Conservation (phyloP, 2,797 vertebrate genomes). For the Parambassis ranga region DNA sequence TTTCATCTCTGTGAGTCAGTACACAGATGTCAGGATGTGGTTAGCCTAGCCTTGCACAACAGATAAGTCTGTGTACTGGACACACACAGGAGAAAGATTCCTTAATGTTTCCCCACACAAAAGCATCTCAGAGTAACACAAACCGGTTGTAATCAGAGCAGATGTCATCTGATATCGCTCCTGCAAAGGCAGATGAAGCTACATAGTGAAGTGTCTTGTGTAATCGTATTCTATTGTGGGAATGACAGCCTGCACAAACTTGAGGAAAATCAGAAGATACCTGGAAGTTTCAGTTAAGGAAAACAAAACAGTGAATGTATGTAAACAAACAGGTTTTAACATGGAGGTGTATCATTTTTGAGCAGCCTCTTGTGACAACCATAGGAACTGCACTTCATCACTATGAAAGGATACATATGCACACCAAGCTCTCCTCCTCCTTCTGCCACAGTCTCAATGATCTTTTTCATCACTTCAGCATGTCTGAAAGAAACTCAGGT, state of each 20-base stretch:
- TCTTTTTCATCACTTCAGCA: slow-evolving; percentile 99
- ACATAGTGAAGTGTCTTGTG: slow-evolving; percentile 98
- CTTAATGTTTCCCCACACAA: neutral
- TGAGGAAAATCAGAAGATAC: slow-evolving; percentile 99
- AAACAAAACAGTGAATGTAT: too few species aligned
- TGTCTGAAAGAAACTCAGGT: slow-evolving; percentile 91
- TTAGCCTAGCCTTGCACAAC: too few species aligned
- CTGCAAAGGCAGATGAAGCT: slow-evolving; percentile 51
- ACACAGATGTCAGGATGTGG: too few species aligned
- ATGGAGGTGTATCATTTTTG: too few species aligned
- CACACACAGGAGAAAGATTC: neutral
- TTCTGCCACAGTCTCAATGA: slow-evolving; percentile 98
- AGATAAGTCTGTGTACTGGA: neutral
- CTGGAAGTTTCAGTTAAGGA: slow-evolving; percentile 85
- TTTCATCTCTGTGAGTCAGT: too few species aligned
- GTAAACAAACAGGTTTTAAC: too few species aligned
- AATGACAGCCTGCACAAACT: slow-evolving; percentile 99
- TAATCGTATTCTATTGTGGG: slow-evolving; percentile 99
- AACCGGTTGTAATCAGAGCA: neutral
- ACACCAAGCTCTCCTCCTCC: slow-evolving; percentile 99
- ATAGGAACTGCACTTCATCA: too few species aligned
- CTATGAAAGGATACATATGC: slow-evolving; percentile 94
- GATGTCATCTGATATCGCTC: neutral
- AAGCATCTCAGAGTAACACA: slow-evolving; percentile 39
- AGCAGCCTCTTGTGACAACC: too few species aligned